These are phyloP conservation scores for Kuschelorhynchus macadamiae DNA, from an alignment of 2,888 invertebrate species.

Conservation along the genomic window DNA sequence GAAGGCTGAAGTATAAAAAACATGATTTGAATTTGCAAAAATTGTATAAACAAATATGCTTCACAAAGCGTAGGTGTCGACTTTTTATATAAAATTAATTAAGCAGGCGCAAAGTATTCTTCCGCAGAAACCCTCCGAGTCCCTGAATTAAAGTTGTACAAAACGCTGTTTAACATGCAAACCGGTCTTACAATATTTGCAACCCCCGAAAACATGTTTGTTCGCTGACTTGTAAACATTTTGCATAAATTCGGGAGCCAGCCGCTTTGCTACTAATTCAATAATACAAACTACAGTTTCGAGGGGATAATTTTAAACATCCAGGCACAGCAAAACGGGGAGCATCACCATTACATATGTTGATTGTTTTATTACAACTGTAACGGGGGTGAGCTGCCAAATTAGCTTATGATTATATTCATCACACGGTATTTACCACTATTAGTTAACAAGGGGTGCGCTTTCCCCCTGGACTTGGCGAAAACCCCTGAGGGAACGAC, in stretches of 20 bases:
- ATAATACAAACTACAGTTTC: slow-evolving; percentile 54
- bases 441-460: slow-evolving; percentile 68
- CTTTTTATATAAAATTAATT: no score
- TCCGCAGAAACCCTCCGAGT: no score
- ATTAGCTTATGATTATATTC: slow-evolving; percentile 70
- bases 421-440: slow-evolving; percentile 70
- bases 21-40: no score
- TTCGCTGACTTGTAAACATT: slow-evolving; percentile 48
- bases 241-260: slow-evolving; percentile 50
- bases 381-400: slow-evolving; percentile 40
- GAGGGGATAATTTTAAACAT: slow-evolving; percentile 62
- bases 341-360: slow-evolving; percentile 62
- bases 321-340: slow-evolving; percentile 52
- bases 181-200: slow-evolving; percentile 33
- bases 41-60: no score
- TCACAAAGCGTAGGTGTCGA: no score
- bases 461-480: slow-evolving; percentile 57
- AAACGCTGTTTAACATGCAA: slow-evolving; percentile 16
- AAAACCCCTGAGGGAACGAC: slow-evolving; percentile 55
- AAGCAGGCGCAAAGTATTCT: no score
- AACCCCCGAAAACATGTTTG: slow-evolving; percentile 48
- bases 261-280: slow-evolving; percentile 54
- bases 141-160: no score
- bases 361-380: slow-evolving; percentile 67
- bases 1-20: no score